Base-by-base conservation (phyloP, 1,140 invertebrate genomes). In the Drosophila novamexicana region DNA sequence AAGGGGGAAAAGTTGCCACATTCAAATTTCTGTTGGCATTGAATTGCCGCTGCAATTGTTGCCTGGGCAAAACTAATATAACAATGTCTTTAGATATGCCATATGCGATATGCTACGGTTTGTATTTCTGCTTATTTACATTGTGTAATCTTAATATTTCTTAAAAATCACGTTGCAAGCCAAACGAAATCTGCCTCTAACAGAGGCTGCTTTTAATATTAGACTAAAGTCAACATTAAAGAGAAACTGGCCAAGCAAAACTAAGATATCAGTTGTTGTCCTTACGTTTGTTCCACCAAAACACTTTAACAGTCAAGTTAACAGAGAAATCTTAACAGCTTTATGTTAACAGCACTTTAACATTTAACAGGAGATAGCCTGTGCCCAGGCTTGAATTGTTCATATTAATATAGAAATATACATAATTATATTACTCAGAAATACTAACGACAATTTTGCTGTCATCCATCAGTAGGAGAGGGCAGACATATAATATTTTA, bases 61-160 rank as follows among this genome's bases (percentile, higher is more conserved):
- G 40, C n/a, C 14, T 42, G 40, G 36, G 67, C 63, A 59, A 22
- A 53, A 18, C 56, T 39, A 67, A 72, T 66, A 32, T 36, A 58
- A 71, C 42, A 57, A 40, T 54, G 56, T 22, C 56, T 61, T 68
- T 73, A 67, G 54, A 36, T 61, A 52, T 53, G 62, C 50, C 52
- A 37, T 61, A 14, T 59, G 36, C 18, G 57, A 59, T 59, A 59
- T 36, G 57, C 42, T 45, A 59, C 14, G 40, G 40, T 36, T 68
- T 66, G 42, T 34, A 34, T 52, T 32, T 40, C 16, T 8, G 47
- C 47, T 10, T 39, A 14, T 10, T 45, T 49, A 2, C 36, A 39
- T 68, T 68, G 54, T 58, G 65, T n/a, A 49, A 68, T 49, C 29
- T 16, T 9, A 36, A 58, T 47, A n/a, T 14, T 16, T 44, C 44